Conservation (phyloP, 2,797 vertebrate genomes). For the Sphaeramia orbicularis region DNA sequence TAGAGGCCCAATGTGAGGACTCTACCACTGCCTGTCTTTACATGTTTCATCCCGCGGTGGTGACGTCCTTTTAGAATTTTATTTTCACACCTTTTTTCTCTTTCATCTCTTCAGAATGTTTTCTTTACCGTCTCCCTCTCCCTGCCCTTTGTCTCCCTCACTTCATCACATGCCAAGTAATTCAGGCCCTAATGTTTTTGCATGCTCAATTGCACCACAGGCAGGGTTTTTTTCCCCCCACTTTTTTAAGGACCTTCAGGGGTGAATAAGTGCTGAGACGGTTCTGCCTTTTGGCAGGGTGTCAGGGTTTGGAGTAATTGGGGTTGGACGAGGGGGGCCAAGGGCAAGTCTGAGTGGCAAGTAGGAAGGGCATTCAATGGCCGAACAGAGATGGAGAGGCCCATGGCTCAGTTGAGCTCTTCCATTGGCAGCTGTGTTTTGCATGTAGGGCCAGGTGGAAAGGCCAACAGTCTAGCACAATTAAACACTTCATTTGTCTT, state of each 20-base stretch:
- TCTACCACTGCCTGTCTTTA: slow-evolving; percentile 48
- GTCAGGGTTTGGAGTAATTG: slow-evolving; percentile 58
- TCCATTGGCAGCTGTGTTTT: slow-evolving; percentile 72
- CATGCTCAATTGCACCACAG: slow-evolving; percentile 68
- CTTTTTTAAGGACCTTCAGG: slow-evolving; percentile 25
- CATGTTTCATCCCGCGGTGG: slow-evolving; percentile 29
- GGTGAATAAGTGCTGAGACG: slow-evolving; percentile 49
- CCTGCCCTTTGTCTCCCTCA: slow-evolving; percentile 33
- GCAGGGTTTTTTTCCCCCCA: slow-evolving; percentile 36
- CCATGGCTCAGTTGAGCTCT: slow-evolving; percentile 45
- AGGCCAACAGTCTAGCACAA: slow-evolving; percentile 65
- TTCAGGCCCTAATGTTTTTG: slow-evolving; percentile 57
- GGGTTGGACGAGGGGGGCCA: slow-evolving; percentile 43
- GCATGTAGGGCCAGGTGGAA: slow-evolving; percentile 68
- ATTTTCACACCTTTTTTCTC: slow-evolving; percentile 31
- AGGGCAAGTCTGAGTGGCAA: slow-evolving; percentile 47
- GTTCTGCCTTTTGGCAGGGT: slow-evolving; percentile 52
- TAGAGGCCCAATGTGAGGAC: slow-evolving; percentile 23
- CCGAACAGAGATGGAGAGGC: slow-evolving; percentile 31
- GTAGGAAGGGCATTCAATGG: slow-evolving; percentile 30
- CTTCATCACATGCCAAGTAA: slow-evolving; percentile 40
- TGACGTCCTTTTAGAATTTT: slow-evolving; percentile 16
- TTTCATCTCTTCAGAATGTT: slow-evolving; percentile 26
- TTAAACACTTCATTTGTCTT: slow-evolving; percentile 78
- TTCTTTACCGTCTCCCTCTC: slow-evolving; percentile 24